These are phyloP conservation scores for Falco cherrug DNA, from an alignment of 2,797 vertebrate genomes.

Conservation along the genomic window DNA sequence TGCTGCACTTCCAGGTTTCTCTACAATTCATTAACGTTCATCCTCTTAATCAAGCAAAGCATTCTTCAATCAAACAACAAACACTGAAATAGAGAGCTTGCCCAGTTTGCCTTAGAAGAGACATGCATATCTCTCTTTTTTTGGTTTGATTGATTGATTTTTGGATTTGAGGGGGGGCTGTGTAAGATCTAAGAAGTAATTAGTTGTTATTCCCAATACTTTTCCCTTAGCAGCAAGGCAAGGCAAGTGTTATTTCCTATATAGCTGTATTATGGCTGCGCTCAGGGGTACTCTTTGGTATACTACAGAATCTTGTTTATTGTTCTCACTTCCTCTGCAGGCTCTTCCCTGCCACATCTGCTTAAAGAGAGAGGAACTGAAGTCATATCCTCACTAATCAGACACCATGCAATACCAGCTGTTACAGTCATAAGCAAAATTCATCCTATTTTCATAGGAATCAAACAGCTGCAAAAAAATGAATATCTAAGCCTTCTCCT, in stretches of 20 bases:
- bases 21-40: neutral
- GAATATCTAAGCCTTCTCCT: neutral
- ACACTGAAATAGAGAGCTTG: neutral
- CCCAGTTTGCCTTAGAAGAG: neutral
- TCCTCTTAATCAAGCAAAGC: neutral
- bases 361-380: neutral
- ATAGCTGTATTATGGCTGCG: neutral
- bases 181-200: neutral
- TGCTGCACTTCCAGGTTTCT: neutral
- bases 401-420: neutral
- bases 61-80: neutral
- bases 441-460: neutral
- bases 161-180: neutral
- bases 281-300: neutral
- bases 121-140: too few species aligned
- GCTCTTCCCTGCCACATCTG: neutral
- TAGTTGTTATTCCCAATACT: neutral
- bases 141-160: neutral
- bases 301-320: neutral
- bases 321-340: neutral
- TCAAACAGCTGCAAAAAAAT: neutral
- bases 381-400: neutral
- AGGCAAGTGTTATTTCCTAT: neutral
- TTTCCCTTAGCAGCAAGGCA: neutral
- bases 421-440: neutral